Evolutionary conservation across 1,140 invertebrate species (phyloP), one percentile per base, ranked within the genome.

Genomic region (Drosophila mojavensis): DNA sequence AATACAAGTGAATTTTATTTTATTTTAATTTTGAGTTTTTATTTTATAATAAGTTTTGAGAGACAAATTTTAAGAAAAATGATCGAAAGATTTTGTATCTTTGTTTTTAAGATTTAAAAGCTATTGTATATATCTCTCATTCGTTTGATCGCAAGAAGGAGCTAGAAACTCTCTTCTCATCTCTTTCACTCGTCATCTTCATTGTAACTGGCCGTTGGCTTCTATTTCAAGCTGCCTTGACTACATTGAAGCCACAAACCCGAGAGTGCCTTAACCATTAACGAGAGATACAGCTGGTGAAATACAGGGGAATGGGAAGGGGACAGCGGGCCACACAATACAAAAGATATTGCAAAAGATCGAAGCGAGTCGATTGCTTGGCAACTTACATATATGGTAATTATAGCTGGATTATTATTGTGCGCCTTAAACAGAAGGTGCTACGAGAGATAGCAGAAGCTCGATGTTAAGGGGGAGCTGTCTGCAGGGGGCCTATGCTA

Each of bases 361-460:
- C 72, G 33, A 7, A 72, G 48, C 80, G 62, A 76, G 68, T 64
- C 75, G 68, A 77, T 76, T 72, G 77, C 64, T 53, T 69, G 72
- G 47, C 76, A 71, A 70, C 72, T 69, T 69, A 84, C 81, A 67
- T 84, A 84, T 80, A 84, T 75, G 81, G 81, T 84, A 80, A 84
- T 84, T 84, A 84, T 59, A 72, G 56, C 61, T 75, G 78, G 73
- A 73, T 81, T 81, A 73, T 81, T 68, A 73, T 77, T 50, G 55
- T 51, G 56, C 47, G 67, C 73, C 73, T 67, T 65, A 79, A 71
- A 78, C 63, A 83, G 80, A 77, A 74, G 68, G 73, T 72, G 75
- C 26, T 39, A 24, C 20, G 41, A 43, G 58, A 65, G 26, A 5
- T 13, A 28, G 13, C 24, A 20, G 24, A 0, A 15, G 43, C 30